A percentile compares a stretch with the other conserved stretches of the same genome.
These are phyloP conservation scores for Tetragonula carbonaria DNA, from an alignment of 2,888 invertebrate species.

Conservation along the genomic window DNA sequence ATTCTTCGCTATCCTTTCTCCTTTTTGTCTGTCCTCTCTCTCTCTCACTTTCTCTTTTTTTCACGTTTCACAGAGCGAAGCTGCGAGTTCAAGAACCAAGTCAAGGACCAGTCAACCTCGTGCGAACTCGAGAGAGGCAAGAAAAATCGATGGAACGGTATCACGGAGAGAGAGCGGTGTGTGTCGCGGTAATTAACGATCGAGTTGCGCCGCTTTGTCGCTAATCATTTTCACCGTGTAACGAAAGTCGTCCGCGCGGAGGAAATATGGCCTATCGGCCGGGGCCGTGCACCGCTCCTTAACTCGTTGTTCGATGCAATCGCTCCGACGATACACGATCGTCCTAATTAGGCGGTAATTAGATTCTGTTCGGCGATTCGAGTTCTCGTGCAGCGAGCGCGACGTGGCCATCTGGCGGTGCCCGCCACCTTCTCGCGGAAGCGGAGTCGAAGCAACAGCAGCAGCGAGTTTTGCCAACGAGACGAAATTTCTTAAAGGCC, in stretches of 20 bases:
- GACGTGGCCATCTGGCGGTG: conserved; percentile 25
- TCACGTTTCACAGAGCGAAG: background rate
- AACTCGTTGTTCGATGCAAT: conserved; percentile 76
- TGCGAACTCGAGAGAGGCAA: conserved; percentile 25
- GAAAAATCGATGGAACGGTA: conserved; percentile 59
- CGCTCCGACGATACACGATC: conserved; percentile 76
- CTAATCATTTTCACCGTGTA: conserved; percentile 72
- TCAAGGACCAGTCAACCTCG: conserved; percentile 5
- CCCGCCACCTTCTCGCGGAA: conserved; percentile 60
- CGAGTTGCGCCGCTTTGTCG: conserved; percentile 53
- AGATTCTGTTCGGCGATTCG: conserved; percentile 70
- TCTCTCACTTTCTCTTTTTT: background rate
- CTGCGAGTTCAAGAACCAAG: background rate
- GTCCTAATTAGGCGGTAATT: conserved; percentile 77
- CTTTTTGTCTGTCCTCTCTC: background rate
- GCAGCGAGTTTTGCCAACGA: background rate
- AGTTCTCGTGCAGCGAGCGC: conserved; percentile 38
- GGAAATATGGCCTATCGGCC: conserved; percentile 67
- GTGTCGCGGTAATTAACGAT: conserved; percentile 66
- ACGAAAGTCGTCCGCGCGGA: conserved; percentile 66
- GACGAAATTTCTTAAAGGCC: conserved; percentile 13
- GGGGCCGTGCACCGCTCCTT: conserved; percentile 57
- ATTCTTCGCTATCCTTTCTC: background rate
- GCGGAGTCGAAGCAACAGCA: background rate
- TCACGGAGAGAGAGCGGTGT: conserved; percentile 48